Evolutionary conservation across 2,113 vertebrate genomes (phyloP), one percentile per base, ranked within the genome.

Genomic region (Microtus richardsoni): DNA sequence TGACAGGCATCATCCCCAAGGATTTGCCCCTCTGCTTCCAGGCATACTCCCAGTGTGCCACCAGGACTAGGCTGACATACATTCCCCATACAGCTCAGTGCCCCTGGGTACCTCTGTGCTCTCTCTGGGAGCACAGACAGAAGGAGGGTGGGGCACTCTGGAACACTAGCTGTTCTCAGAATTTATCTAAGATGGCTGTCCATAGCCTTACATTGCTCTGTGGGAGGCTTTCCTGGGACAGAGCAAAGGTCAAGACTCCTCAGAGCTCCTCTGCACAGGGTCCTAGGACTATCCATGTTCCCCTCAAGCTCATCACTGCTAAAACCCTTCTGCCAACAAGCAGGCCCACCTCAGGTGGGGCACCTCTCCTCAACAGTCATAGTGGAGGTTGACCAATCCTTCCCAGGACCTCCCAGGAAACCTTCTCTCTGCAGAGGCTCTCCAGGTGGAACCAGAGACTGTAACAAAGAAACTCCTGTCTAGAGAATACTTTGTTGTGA

Each of bases 61-160:
- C 82, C 6, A 21, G 52, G 26, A 52, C 7, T 7, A 14, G 11
- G 26, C 28, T 10, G 6, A 5, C 16, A 49, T 33, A 30, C 74
- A 11, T 19, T 79, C 74, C 62, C 5, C 16, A 16, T 2, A 60
- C 28, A 47, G 7, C n/a, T 9, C 14, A 24, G 54, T 11, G 19
- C 14, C 1, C n/a, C 30, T 12, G 0, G 2, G 5, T 12, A 36
- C 26, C 44, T 64, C 60, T 33, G 0, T 12, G 14, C 28, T 6
- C 36, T 77, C 39, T 64, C 26, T 39, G 52, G 26, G 17, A 49
- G 28, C 39, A 19, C 17, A 5, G 36, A 26, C 73, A 68, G 83
- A 83, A 36, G 30, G n/a, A 39, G 5, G 83, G 16, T 4, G 7
- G 39, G 13, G 3, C 22, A 21, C 26, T 85, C 49, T 62, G 13